Evolutionary conservation across 2,888 invertebrate genomes (phyloP), one percentile per base, ranked within the genome.

Genomic region (Melanostoma scalare): DNA sequence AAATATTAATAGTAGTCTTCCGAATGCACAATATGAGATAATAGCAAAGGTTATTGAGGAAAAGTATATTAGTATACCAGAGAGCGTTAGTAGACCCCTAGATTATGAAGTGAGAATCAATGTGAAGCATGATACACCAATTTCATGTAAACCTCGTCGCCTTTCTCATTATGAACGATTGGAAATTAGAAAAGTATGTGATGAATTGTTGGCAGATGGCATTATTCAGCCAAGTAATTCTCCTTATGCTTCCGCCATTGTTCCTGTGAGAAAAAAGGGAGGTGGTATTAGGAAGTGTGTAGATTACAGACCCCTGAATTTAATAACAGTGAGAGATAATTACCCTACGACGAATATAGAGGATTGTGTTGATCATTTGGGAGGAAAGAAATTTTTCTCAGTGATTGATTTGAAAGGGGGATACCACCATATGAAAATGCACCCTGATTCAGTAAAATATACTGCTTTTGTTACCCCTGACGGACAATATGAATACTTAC

Each of bases 291-390:
- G 85, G 36, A n/a, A 79, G 30, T 56, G 40, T 30, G 30, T 85
- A 9, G 80, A 85, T 68, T 85, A 78, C 56, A 46, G 84, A 3
- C 6, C n/a, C 6, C 38, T 86, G 3, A 86, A 81, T 71, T 73
- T 74, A 60, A n/a, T 58, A 4, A 81, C 81, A 2, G 30, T 53
- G 2, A 40, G 63, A 5, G 82, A 84, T 30, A 85, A 85, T 61
- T 81, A 75, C 33, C 85, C 85, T 0, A 36, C 84, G 3, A 77
- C 82, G 1, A 3, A 85, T 3, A 85, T 85, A 3, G 85, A 86
- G 4, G 77, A 85, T 60, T 53, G 53, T 20, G 36, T 53, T 35
- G 53, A 53, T 20, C 20, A 20, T 20, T 20, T 20, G 20, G 20
- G 20, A 20, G 20, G 20, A 20, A 20, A 20, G 20, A 20, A 20